Base-by-base conservation (phyloP, 2,797 vertebrate genomes). In the Hozukius guyotensis region DNA sequence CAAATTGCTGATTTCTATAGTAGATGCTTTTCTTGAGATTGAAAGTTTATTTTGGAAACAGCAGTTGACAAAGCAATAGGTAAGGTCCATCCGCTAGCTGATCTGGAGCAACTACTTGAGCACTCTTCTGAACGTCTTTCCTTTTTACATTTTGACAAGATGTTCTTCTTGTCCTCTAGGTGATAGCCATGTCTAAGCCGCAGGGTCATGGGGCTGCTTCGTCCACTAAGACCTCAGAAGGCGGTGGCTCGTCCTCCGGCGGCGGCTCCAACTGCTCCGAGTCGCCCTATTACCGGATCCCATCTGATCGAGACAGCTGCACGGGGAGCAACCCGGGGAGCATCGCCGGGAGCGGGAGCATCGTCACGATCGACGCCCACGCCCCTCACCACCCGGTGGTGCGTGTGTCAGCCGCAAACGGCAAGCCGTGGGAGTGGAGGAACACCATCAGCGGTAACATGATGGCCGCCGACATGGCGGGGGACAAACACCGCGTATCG, bases 161-260 rank as follows among this genome's bases (percentile, higher is more conserved):
- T 59, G 27, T 59, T 56, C 14, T 18, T 31, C 27, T 31, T 31
- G 6, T 67, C 66, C 63, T 96, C 82, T 96, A 99, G 94, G 97
- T 99, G 42, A 98, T 99, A 1, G 97, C 97, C 67, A 97, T 99
- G 97, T 97, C 98, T 7, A 99, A 98, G 93, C 97, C 96, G 29
- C 96, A 96, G 10, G 93, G 96, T 13, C 92, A 96, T 0, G 93
- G 97, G 4, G 77, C 91, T 29, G 76, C 92, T 0, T 90, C 93
- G 0, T 96, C 96, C 3, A 89, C 96, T 5, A 98, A 97, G 81
- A 96, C 95, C 1, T 96, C 97, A 0, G 98, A 99, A 73, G 96
- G 97, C 0, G 94, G 95, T 10, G 94, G 95, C 13, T 98, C 98
- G 0, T 96, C 96, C n/a, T 98, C 97, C 0, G 95, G 94, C 0